phyloP scores from a whole-genome alignment of 37 sponge, comb jelly and placozoan species.

The Amphimedon queenslandica region DNA sequence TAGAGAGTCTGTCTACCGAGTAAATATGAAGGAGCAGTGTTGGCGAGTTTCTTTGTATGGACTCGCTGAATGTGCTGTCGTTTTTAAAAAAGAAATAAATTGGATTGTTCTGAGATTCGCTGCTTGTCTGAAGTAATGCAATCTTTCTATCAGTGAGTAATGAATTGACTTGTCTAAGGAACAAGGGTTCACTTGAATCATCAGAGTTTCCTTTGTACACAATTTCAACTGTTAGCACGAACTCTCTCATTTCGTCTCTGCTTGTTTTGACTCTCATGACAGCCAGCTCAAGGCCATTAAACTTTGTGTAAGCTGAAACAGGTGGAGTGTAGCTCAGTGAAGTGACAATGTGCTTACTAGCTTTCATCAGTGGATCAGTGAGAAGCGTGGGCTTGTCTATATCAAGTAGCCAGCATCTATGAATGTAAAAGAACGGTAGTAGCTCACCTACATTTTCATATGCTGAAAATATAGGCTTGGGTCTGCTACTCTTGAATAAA shows the following conservation, averaged over 20 bases:
- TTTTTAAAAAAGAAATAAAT: neutral
- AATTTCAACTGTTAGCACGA: too few relatives aligned
- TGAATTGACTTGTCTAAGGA: too few relatives aligned
- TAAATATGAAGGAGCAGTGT: neutral
- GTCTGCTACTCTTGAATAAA: neutral
- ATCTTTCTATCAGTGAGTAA: too few relatives aligned
- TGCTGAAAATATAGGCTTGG: neutral
- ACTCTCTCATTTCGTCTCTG: neutral
- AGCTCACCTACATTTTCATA: neutral
- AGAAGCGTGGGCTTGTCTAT: neutral
- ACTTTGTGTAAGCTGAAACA: conserved; percentile 2
- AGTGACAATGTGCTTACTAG: neutral
- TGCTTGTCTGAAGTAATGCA: too few relatives aligned
- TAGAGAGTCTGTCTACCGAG: neutral
- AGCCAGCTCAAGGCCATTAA: conserved; percentile 38
- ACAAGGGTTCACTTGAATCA: too few relatives aligned
- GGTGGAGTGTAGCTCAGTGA: conserved; percentile 19
- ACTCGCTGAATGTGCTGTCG: neutral
- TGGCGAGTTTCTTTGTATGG: neutral
- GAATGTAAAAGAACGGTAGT: conserved; percentile 1
- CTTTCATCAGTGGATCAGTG: neutral
- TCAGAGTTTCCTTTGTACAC: too few relatives aligned
- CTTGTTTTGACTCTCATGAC: neutral
- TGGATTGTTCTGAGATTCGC: too few relatives aligned
- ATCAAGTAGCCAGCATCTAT: neutral